Base-by-base conservation (phyloP, 2,797 vertebrate species). In the Gobio occitaniae region DNA sequence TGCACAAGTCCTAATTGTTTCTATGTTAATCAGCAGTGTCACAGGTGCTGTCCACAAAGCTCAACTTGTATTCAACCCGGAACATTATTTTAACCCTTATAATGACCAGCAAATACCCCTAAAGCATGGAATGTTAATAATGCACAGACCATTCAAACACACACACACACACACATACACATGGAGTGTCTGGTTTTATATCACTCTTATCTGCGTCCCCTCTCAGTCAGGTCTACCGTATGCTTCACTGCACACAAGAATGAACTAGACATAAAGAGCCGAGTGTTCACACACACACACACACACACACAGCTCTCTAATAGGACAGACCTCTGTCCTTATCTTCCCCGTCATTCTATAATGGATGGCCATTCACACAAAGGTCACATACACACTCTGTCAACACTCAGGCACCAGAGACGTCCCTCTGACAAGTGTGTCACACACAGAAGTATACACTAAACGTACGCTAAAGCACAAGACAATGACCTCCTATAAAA, bases 211-310 rank as follows among this genome's bases (percentile, higher is more conserved):
- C 89, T 89, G 86, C 72, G 88, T 85, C 84, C 89, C 83, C 61
- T 74, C 84, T 47, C n/a, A 36, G 84, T 69, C 87, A 69, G 68
- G 38, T 89, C 63, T 79, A 70, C 76, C 82, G 86, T 91, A 93
- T 90, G 92, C 91, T 93, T 91, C 91, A 93, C 90, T 91, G 93
- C 92, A 91, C 93, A 90, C 69, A 94, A 93, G 95, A 95, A 95
- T 95, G 94, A 83, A 83, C 71, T 75, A 83, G 81, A 83, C 47
- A 83, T 70, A 83, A 92, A 90, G 80, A 90, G 90, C 71, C 5
- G 54, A 70, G n/a, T 77, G 84, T 59, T 70, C 68, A 90, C 89
- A 90, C 83, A 91, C 32, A n/a, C n/a, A n/a, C n/a, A n/a, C n/a
- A n/a, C n/a, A n/a, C n/a, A 92, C 92, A 88, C 92, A 84, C 76